A percentile compares a stretch with the other conserved stretches of the same genome.
These are phyloP conservation scores for Temnopleurus reevesii DNA, from an alignment of 53 echinoderm and acorn worm genomes.

Conservation along the genomic window DNA sequence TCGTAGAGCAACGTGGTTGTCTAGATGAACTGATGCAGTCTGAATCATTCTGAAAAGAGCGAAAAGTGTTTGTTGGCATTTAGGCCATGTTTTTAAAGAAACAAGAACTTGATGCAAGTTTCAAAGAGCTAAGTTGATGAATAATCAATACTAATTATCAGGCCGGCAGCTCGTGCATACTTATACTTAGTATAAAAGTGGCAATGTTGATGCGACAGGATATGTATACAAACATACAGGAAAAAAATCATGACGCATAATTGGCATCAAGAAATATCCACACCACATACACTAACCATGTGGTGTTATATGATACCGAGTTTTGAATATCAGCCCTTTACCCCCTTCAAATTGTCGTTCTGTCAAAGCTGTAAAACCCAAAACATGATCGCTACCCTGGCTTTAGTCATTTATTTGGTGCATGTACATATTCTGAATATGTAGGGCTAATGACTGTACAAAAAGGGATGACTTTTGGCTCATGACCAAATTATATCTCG, in stretches of 20 bases:
- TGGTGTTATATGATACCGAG: slow-evolving; percentile 32
- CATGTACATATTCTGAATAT: background rate
- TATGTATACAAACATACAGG: background rate
- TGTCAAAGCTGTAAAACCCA: slow-evolving; percentile 22
- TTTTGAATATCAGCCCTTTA: slow-evolving; percentile 13
- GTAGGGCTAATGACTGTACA: background rate
- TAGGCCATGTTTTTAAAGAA: background rate
- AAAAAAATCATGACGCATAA: background rate
- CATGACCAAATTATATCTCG: background rate
- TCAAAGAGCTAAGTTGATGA: background rate
- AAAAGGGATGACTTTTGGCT: slow-evolving; percentile 12
- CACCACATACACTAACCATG: background rate
- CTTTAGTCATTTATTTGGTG: slow-evolving; percentile 33
- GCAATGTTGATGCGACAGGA: background rate
- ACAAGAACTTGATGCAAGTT: background rate
- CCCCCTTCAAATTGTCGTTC: background rate
- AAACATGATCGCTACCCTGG: slow-evolving; percentile 38
- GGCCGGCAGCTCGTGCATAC: background rate
- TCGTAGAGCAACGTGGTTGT: background rate
- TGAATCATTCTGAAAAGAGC: background rate
- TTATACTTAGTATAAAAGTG: background rate
- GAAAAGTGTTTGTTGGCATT: background rate
- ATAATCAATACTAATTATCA: slow-evolving; percentile 3
- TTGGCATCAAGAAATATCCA: background rate
- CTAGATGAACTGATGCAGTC: background rate